Base-by-base conservation (phyloP, 2,797 vertebrate species). In the Pangasius sanitwongsei region DNA sequence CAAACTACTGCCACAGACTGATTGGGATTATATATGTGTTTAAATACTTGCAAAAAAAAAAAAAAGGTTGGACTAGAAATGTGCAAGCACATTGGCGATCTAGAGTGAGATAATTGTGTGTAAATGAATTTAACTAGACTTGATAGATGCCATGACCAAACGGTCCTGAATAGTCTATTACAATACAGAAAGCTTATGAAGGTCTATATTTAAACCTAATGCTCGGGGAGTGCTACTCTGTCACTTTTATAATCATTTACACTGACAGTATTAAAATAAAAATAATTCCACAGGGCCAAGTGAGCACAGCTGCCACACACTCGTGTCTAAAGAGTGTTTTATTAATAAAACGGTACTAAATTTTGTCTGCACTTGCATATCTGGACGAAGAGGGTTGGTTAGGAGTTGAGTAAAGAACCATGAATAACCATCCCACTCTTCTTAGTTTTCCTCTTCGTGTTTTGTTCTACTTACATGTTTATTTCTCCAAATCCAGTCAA, bases 321-420 rank as follows among this genome's bases (percentile, higher is more conserved):
- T 83, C 84, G 80, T 89, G 65, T 90, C 48, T 53, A 37, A 9
- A 65, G 83, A 83, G 85, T 90, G 85, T 57, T 57, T 93, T 92
- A 94, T 93, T 92, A 25, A 92, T 91, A 92, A 28, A 90, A 94
- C 86, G 95, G 95, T 96, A 96, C 95, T 92, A 77, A 90, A 88
- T 41, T 91, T 92, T 93, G 92, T 92, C 93, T 94, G 95, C 95
- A 94, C 94, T 95, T 94, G 59, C 87, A 88, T 92, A 90, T 93
- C 90, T 87, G 86, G 25, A 41, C 57, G 77, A 69, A n/a, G 28
- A 23, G 61, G 34, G 81, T 53, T 50, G 48, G 53, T 89, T 59
- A 81, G 41, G 53, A 59, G 75, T 31, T 85, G 55, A 55, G 37
- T 0, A 72, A 7, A 93, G 89, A 90, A 92, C 91, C 90, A 92